These are phyloP conservation scores for Chitala chitala DNA, from an alignment of 2,113 vertebrate species.

Conservation along the genomic window DNA sequence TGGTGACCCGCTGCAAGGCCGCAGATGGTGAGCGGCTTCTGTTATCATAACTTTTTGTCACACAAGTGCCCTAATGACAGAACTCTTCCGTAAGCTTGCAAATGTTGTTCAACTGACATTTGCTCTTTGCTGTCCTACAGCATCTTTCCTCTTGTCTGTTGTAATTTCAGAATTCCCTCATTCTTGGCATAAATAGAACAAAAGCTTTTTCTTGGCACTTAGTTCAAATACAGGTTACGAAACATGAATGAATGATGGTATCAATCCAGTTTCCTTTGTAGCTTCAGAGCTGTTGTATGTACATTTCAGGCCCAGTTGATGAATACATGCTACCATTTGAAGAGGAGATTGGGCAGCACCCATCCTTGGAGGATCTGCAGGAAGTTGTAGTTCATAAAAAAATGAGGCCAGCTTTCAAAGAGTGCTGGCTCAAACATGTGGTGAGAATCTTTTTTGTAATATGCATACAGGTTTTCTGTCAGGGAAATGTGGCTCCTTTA, in stretches of 20 bases:
- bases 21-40: constrained; percentile 79
- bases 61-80: too few relatives aligned
- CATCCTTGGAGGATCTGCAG: constrained; percentile 89
- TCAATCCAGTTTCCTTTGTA: too few relatives aligned
- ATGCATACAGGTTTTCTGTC: neutral
- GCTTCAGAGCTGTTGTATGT: neutral
- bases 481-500: neutral
- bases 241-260: too few relatives aligned
- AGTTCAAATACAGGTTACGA: too few relatives aligned
- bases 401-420: constrained; percentile 82
- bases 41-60: too few relatives aligned
- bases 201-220: too few relatives aligned
- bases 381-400: constrained; percentile 95
- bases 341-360: constrained; percentile 91
- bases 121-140: too few relatives aligned
- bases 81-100: too few relatives aligned
- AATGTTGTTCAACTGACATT: too few relatives aligned
- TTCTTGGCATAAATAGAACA: too few relatives aligned
- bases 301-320: constrained; percentile 74
- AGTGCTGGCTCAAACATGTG: constrained; percentile 86
- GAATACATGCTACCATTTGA: constrained; percentile 94
- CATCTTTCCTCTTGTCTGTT: too few relatives aligned
- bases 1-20: constrained; percentile 84
- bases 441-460: constrained; percentile 56
- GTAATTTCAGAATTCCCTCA: too few relatives aligned